phyloP scores from a whole-genome alignment of 2,888 invertebrate species.

The Matsumyia berberina region DNA sequence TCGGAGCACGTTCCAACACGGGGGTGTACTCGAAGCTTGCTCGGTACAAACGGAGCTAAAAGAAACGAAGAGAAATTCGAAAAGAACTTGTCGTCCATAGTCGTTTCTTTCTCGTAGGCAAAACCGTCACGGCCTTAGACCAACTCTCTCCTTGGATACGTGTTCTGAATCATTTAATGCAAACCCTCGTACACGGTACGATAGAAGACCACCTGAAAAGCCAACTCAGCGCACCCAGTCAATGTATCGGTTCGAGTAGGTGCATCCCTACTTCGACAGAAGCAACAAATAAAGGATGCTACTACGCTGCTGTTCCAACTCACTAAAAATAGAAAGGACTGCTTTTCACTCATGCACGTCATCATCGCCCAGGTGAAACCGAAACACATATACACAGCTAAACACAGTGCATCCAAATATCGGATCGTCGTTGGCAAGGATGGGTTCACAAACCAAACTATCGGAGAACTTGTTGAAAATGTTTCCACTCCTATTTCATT shows the following conservation, averaged over 20 bases:
- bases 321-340: conserved; percentile 52
- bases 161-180: conserved; percentile 65
- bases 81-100: conserved; percentile 26
- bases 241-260: conserved; percentile 50
- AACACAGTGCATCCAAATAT: conserved; percentile 58
- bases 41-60: conserved; percentile 47
- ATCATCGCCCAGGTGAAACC: conserved; percentile 68
- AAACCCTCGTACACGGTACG: conserved; percentile 13
- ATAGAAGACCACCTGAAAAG: conserved; percentile 10
- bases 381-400: conserved; percentile 17
- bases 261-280: conserved; percentile 51
- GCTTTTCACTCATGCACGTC: conserved; percentile 69
- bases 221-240: conserved; percentile 42
- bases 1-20: conserved; percentile 48
- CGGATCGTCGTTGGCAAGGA: too few species aligned
- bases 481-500: neutral
- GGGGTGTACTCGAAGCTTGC: conserved; percentile 44
- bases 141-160: conserved; percentile 45
- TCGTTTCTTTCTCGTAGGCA: conserved; percentile 24
- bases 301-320: conserved; percentile 47
- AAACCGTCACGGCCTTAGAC: conserved; percentile 60
- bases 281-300: conserved; percentile 67
- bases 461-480: conserved; percentile 61
- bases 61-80: neutral
- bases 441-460: neutral